Conservation (phyloP, 2,113 vertebrate genomes). For the Orcinus orca region DNA sequence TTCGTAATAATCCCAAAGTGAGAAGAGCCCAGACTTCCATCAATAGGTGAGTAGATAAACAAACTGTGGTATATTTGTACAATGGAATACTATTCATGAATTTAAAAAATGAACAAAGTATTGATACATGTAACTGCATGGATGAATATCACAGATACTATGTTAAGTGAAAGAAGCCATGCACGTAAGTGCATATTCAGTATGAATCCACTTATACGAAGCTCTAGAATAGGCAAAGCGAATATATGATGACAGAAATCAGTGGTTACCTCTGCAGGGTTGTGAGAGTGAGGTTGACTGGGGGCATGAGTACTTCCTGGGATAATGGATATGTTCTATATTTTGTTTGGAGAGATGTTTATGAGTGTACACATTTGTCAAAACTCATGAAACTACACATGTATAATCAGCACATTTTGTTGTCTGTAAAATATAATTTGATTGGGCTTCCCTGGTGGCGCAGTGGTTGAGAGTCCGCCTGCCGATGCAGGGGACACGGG, state of each 20-base stretch:
- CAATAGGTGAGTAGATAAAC: not conserved
- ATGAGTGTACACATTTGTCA: not conserved
- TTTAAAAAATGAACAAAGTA: not conserved
- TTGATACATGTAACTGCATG: not conserved
- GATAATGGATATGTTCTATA: not conserved
- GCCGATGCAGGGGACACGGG: no score
- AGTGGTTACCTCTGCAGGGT: not conserved
- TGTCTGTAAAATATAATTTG: not conserved
- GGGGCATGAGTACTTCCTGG: not conserved
- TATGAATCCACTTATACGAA: not conserved
- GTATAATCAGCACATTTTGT: not conserved
- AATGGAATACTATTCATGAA: not conserved
- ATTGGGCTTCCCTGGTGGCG: no score
- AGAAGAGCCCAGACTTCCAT: not conserved
- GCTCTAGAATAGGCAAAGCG: not conserved
- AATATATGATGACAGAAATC: not conserved
- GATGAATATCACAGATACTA: not conserved
- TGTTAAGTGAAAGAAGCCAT: not conserved
- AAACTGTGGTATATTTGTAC: not conserved
- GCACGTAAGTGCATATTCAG: not conserved
- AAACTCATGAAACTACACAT: not conserved
- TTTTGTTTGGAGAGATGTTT: not conserved
- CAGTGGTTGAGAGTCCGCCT: no score
- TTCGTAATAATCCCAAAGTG: not conserved
- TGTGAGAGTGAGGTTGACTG: not conserved